Evolutionary conservation across 2,113 vertebrate species (phyloP), one percentile per base, ranked within the genome.

Genomic region (Scomber colias): DNA sequence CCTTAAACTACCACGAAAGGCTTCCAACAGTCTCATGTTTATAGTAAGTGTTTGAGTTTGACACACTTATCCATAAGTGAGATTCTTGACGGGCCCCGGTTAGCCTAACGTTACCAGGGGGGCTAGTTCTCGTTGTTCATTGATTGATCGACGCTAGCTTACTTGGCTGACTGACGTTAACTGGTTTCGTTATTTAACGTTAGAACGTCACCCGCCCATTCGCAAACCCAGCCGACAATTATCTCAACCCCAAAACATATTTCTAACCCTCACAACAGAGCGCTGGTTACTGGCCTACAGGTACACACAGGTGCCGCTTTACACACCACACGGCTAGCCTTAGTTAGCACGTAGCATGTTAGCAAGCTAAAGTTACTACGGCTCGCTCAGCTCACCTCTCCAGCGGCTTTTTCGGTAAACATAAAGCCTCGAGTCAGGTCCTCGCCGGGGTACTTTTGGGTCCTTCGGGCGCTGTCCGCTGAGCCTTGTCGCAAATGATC

Each of bases 341-440:
- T 15, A 19, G 82, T 76, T 92, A 93, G 89, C 90, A 75, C 67
- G 31, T 90, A 90, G 85, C 83, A 70, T 75, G 69, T 71, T 27
- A 89, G 86, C 83, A 75, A 17, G 89, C 89, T 92, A 93, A 87
- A 86, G 83, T 89, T 87, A 86, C 65, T 80, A 84, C 67, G 72
- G 82, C 75, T 83, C 51, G 63, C 67, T 66, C 49, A 31, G 85
- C 85, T 92, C 69, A 90, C 87, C 85, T 82, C 79, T 70, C 70
- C 73, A 62, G 87, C 73, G 35, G 54, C 75, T 69, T 81, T 27
- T 82, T 46, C 81, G 61, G 79, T 75, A 76, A 83, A 86, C 89
- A 85, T 83, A 46, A 73, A 89, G 85, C 82, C 56, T 45, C 4
- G 65, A 17, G 17, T 67, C 77, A 63, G 46, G 69, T 50, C 57